Evolutionary conservation across 1,140 invertebrate species (phyloP).

Genomic region (Melipona quadrifasciata): DNA sequence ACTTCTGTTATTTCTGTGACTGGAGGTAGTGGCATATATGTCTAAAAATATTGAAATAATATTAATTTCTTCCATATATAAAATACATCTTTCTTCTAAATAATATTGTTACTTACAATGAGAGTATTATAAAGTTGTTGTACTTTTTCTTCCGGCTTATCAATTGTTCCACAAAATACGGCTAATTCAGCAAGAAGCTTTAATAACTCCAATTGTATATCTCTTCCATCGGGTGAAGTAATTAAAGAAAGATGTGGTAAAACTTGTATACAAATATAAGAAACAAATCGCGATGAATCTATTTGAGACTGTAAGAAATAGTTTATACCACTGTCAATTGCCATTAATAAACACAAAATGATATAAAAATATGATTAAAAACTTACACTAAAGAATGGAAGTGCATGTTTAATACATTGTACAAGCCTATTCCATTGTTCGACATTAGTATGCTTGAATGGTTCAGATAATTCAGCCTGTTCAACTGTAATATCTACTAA

Average conservation of each 20-base stretch:
- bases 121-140: constrained; percentile 89
- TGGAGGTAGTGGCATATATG: constrained; percentile 91
- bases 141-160: constrained; percentile 89
- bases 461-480: constrained; percentile 89
- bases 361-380: not conserved
- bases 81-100: not conserved
- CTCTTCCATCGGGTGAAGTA: constrained; percentile 84
- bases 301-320: constrained; percentile 87
- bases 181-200: constrained; percentile 94
- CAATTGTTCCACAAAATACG: constrained; percentile 88
- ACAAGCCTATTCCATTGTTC: constrained; percentile 91
- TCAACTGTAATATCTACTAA: constrained; percentile 92
- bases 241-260: constrained; percentile 84
- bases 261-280: constrained; percentile 93
- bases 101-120: constrained; percentile 84
- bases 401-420: constrained; percentile 91
- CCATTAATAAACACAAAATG: not conserved
- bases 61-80: not conserved
- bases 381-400: constrained; percentile 94
- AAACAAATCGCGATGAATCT: constrained; percentile 92
- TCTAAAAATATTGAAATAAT: constrained; percentile 79
- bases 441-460: constrained; percentile 90
- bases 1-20: constrained; percentile 83
- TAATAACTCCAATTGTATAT: constrained; percentile 91
- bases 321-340: not conserved